Conservation (phyloP, 1,140 invertebrate species). For the Cepaea nemoralis region DNA sequence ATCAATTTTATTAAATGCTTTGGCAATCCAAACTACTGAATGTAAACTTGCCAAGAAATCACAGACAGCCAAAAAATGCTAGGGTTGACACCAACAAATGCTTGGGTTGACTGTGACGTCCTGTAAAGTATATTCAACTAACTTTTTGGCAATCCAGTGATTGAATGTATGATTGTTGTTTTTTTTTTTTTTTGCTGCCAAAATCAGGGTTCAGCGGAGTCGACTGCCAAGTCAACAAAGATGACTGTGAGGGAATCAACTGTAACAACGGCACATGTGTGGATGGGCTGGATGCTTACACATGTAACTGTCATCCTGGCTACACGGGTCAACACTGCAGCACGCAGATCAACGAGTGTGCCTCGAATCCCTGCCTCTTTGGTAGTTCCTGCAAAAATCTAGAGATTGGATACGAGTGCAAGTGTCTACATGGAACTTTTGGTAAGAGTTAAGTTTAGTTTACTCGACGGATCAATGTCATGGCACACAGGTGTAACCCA, state of each 20-base stretch:
- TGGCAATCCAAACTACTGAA: too few species aligned
- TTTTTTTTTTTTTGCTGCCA: neutral
- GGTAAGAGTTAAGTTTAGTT: too few species aligned
- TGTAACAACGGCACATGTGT: conserved; percentile 47
- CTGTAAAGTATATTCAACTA: too few species aligned
- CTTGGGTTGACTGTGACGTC: too few species aligned
- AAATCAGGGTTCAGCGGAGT: conserved; percentile 51
- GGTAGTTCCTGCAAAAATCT: conserved; percentile 55
- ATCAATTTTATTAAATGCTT: neutral
- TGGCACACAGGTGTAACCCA: too few species aligned
- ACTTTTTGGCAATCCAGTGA: too few species aligned
- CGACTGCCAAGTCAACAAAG: conserved; percentile 61
- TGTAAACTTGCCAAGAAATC: too few species aligned
- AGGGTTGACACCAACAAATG: too few species aligned
- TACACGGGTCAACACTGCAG: conserved; percentile 61
- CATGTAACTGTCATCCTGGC: conserved; percentile 89
- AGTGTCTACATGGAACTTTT: conserved; percentile 84
- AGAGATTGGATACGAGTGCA: conserved; percentile 75
- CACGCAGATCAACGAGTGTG: conserved; percentile 78
- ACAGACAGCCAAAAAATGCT: too few species aligned
- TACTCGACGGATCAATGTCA: too few species aligned
- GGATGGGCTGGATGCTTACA: conserved; percentile 49
- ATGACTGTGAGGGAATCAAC: conserved; percentile 47
- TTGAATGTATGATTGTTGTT: conserved; percentile 5
- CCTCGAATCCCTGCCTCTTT: conserved; percentile 82